Base-by-base conservation (phyloP, 2,888 invertebrate species). In the Chrysomela aeneicollis region DNA sequence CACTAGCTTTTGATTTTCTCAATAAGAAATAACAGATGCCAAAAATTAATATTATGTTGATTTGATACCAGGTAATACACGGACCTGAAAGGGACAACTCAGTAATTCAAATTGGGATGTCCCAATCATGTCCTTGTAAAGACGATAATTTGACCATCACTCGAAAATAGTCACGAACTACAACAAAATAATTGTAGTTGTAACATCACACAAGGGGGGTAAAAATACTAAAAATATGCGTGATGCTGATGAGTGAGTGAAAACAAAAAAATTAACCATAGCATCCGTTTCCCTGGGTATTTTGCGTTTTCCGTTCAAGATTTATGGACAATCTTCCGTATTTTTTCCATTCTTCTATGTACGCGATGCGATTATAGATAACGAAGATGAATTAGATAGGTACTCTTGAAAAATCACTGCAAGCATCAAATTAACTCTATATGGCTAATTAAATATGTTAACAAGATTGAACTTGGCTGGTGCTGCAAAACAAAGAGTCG, bases 381-480 rank as follows among this genome's bases (percentile, higher is more conserved):
- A 22, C 42, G 15, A n/a, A 42, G 15, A 42, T 15, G 15, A 15
- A 42, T 42, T 15, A 26, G 26, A 26, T 42, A 26, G 26, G 6
- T 42, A 42, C 42, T 42, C 42, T 42, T 42, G 42, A 42, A 42
- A 71, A 75, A 73, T 72, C 73, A 75, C 74, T 73, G 71, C 26
- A 6, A 26, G 26, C n/a, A 42, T 15, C n/a, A 42, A 42, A 42
- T 42, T 42, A 77, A 75, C 76, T 26, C 26, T 78, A 76, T 75
- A 77, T 73, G 76, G 73, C 64, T 71, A 73, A 75, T 72, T 76
- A 75, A 72, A 66, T 73, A 74, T 74, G 73, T 54, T 78, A 78
- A 78, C 42, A 26, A 22, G 57, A 42, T 37, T 47, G 57, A 46
- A 42, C 57, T 26, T 57, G 57, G 57, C 30, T 17, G 26, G n/a